A percentile compares a stretch with the other conserved stretches of the same genome.
phyloP scores from a whole-genome alignment of 1,140 invertebrate genomes.

The Meteorus sp. region DNA sequence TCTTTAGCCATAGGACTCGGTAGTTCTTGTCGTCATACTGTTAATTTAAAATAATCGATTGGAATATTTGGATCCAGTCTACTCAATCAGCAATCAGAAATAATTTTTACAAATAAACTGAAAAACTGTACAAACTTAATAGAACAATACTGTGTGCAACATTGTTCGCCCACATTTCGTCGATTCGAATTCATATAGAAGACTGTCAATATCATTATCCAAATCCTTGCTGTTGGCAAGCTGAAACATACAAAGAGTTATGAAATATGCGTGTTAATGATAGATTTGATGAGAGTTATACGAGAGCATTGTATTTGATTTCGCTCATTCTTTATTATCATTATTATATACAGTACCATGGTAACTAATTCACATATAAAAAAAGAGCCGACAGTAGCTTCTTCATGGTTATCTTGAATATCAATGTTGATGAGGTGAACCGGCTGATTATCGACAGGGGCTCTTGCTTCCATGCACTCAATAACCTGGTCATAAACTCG shows the following conservation, averaged over 20 bases:
- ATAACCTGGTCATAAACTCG: slow-evolving; percentile 96
- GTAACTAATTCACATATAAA: slow-evolving; percentile 93
- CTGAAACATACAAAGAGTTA: slow-evolving; percentile 55
- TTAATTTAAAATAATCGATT: no score
- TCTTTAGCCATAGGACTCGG: no score
- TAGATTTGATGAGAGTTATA: slow-evolving; percentile 25
- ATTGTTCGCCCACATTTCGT: slow-evolving; percentile 80
- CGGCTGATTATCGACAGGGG: slow-evolving; percentile 75
- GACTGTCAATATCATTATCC: slow-evolving; percentile 98
- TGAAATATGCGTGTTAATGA: neutral
- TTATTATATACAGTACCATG: slow-evolving; percentile 64
- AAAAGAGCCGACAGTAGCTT: slow-evolving; percentile 99
- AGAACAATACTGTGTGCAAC: slow-evolving; percentile 93
- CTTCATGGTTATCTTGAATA: slow-evolving; percentile 99
- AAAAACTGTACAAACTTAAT: slow-evolving; percentile 61
- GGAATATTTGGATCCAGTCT: neutral
- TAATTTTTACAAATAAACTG: neutral
- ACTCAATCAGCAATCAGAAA: no score
- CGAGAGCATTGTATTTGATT: slow-evolving; percentile 17
- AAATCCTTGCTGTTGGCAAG: slow-evolving; percentile 89
- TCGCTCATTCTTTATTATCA: neutral
- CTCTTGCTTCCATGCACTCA: slow-evolving; percentile 73
- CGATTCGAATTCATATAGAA: slow-evolving; percentile 93
- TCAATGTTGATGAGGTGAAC: slow-evolving; percentile 99
- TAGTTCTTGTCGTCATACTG: no score